Percentiles rank a stretch among this genome's conserved stretches.
Evolutionary conservation across 1,140 invertebrate genomes (phyloP).

Genomic region (Pectinophora gossypiella): DNA sequence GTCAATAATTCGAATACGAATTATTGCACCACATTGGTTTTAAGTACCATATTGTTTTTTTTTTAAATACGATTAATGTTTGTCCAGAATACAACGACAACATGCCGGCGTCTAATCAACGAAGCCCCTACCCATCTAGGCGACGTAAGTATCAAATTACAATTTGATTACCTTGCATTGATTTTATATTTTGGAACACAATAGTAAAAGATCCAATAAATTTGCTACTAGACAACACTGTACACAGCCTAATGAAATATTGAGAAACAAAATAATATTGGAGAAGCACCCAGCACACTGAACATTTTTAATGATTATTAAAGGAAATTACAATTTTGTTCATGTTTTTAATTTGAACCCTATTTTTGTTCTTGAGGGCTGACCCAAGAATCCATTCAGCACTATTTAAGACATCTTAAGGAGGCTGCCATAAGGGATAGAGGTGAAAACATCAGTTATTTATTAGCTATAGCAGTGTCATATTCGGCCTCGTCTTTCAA

Average conservation of each 20-base stretch:
- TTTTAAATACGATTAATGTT: conserved; percentile 6
- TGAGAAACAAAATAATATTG: no score
- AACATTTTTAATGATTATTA: no score
- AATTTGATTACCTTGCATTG: no score
- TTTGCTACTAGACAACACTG: no score
- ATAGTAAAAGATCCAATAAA: no score
- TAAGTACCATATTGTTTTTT: no score
- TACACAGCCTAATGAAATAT: no score
- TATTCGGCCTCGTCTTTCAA: not conserved
- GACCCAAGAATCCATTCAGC: conserved; percentile 40
- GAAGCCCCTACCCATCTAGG: conserved; percentile 87
- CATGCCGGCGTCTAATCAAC: conserved; percentile 86
- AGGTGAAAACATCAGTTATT: conserved; percentile 32
- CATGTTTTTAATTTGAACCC: conserved; percentile 26
- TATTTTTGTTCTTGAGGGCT: conserved; percentile 39
- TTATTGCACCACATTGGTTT: no score
- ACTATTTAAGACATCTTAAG: conserved; percentile 38
- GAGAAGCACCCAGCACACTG: no score
- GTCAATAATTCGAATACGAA: no score
- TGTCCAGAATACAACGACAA: conserved; percentile 89
- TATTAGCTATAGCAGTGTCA: conserved; percentile 17
- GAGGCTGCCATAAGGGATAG: conserved; percentile 34
- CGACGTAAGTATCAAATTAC: conserved; percentile 81
- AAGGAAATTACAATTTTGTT: no score
- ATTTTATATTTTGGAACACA: no score